Evolutionary conservation across 2,113 vertebrate species (phyloP), one percentile per base, ranked within the genome.

Genomic region (Chlorodrepanis virens): DNA sequence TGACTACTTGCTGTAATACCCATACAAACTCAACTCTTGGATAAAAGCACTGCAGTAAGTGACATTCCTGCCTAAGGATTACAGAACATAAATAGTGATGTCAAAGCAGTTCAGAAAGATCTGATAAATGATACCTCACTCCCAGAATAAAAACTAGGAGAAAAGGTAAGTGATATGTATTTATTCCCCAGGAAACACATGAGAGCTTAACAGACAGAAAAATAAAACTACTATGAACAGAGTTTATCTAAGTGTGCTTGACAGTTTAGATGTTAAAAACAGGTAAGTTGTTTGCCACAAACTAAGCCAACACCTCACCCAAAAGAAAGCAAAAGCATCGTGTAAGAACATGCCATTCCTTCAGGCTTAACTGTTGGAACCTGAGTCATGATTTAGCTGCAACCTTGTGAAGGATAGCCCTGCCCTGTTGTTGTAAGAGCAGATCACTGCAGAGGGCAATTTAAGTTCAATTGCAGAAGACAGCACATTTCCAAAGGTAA

Each of bases 121-220:
- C 54, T 49, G 40, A 25, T 88, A 59, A 47, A 12, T 4, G 20
- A 52, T 68, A 50, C 49, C 47, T 15, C 22, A 14, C 12, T 72
- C 40, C 53, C 40, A 53, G 31, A 90, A 87, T 45, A 81, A 96
- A 91, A 64, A 9, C 17, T 19, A 44, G 53, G 57, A 47, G 59
- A n/a, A 40, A 64, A 59, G 10, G 0, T 28, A 45, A 52, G 40
- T 14, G 25, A 4, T 72, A 11, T 0, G 3, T 67, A 24, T 54
- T 67, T 70, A 29, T 54, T 77, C n/a, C 37, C 47, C 44, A 57
- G 39, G 39, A 87, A 85, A 63, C 47, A 63, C 13, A 33, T 3
- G 10, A 78, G 70, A 50, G 16, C 53, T 56, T 86, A 78, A 69
- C 22, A 49, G 65, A 68, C 19, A 49, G 59, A 81, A 74, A 75